Conservation (phyloP, 64 coral and sea anemone genomes). For the Montipora capricornis region DNA sequence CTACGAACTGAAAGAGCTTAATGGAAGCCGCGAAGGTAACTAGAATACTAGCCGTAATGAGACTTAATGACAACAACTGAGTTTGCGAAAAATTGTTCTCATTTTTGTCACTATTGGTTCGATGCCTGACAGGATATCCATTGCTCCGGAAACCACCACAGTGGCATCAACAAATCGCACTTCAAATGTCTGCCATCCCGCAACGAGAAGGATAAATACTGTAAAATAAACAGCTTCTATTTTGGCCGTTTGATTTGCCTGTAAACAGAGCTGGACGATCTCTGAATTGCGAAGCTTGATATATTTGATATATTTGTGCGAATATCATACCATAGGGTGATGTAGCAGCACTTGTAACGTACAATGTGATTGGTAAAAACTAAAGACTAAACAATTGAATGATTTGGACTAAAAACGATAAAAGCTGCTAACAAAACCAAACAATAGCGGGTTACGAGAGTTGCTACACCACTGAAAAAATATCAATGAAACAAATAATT, state of each 20-base stretch:
- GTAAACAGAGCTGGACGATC: not conserved
- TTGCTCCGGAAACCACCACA: not conserved
- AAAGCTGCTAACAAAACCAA: no score
- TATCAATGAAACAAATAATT: not conserved
- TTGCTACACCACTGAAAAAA: no score
- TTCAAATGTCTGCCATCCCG: not conserved
- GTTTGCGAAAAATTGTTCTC: not conserved
- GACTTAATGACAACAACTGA: not conserved
- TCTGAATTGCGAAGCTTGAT: not conserved
- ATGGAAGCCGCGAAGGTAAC: no score
- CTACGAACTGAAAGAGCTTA: no score
- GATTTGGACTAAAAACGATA: no score
- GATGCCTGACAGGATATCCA: not conserved
- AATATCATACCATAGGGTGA: not conserved
- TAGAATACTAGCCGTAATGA: no score
- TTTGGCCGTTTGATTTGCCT: not conserved
- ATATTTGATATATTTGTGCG: not conserved
- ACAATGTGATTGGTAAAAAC: no score
- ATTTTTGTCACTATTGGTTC: not conserved
- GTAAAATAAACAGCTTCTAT: slow-evolving; percentile 4
- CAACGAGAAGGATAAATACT: not conserved
- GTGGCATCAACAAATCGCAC: slow-evolving; percentile 8
- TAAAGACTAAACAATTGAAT: no score
- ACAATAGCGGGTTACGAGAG: no score
- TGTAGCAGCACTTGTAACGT: no score